Percentiles rank a stretch among this genome's conserved stretches.
Evolutionary conservation across 2,113 vertebrate genomes (phyloP).

Genomic region (Ochotona curzoniae): DNA sequence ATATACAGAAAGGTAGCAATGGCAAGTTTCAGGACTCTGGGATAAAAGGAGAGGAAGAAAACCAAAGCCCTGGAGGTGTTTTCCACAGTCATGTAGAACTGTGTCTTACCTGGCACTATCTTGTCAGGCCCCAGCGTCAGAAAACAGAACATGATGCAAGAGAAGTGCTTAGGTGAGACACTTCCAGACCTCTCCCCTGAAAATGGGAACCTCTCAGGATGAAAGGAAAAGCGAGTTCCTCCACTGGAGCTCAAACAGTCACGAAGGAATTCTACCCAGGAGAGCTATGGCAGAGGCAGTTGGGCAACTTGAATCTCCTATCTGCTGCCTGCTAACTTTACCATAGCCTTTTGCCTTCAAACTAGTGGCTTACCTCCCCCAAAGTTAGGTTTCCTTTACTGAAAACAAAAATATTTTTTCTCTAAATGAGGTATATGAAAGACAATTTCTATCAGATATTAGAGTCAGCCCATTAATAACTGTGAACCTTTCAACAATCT

Average conservation of each 20-base stretch:
- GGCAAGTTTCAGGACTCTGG: background rate
- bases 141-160: background rate
- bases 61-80: background rate
- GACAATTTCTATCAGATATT: background rate
- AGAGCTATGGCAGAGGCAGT: background rate
- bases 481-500: background rate
- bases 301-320: background rate
- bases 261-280: background rate
- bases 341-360: background rate
- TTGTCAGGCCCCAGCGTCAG: background rate
- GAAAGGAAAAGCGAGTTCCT: background rate
- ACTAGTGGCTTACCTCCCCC: background rate
- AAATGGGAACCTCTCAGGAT: background rate
- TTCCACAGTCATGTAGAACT: background rate
- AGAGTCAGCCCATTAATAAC: background rate
- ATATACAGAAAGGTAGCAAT: background rate
- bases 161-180: background rate
- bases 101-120: background rate
- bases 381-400: background rate
- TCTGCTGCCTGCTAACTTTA: background rate
- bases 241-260: background rate
- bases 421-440: background rate
- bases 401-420: background rate
- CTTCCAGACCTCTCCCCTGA: background rate
- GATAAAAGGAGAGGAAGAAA: slow-evolving; percentile 35